These are phyloP conservation scores for Glyptemys insculpta DNA, from an alignment of 2,797 vertebrate species.

Conservation along the genomic window DNA sequence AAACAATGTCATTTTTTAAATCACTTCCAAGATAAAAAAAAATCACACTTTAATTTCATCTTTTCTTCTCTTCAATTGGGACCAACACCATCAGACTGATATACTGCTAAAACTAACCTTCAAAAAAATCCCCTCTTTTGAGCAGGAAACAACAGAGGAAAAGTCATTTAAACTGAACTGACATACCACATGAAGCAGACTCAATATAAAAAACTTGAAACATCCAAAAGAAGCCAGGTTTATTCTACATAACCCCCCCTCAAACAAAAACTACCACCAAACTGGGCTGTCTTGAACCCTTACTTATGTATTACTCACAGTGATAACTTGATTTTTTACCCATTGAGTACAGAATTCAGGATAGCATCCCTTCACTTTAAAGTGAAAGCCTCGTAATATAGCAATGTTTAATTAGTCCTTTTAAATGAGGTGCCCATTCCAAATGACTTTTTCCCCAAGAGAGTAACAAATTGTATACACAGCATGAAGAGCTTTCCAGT, in stretches of 20 bases:
- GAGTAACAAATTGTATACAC: neutral
- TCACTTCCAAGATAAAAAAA: neutral
- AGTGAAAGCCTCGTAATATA: neutral
- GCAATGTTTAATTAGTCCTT: neutral
- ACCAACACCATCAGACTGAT: slow-evolving; percentile 34
- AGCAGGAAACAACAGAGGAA: neutral
- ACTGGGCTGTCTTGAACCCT: neutral
- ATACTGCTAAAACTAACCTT: slow-evolving; percentile 8
- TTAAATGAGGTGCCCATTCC: neutral
- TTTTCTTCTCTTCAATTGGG: slow-evolving; percentile 15
- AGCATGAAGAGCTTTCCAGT: neutral
- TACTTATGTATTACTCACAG: neutral
- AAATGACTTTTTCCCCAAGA: neutral
- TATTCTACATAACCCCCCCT: neutral
- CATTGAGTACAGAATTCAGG: neutral
- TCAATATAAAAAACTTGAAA: neutral
- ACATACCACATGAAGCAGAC: neutral
- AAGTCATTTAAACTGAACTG: neutral
- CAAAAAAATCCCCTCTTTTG: neutral
- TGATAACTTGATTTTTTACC: neutral
- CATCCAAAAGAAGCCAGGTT: neutral
- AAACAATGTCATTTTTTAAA: neutral
- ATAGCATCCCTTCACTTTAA: neutral
- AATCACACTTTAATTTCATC: neutral
- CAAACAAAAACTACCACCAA: neutral